Evolutionary conservation across 2,888 invertebrate genomes (phyloP).

Genomic region (Uropetala carovei): DNA sequence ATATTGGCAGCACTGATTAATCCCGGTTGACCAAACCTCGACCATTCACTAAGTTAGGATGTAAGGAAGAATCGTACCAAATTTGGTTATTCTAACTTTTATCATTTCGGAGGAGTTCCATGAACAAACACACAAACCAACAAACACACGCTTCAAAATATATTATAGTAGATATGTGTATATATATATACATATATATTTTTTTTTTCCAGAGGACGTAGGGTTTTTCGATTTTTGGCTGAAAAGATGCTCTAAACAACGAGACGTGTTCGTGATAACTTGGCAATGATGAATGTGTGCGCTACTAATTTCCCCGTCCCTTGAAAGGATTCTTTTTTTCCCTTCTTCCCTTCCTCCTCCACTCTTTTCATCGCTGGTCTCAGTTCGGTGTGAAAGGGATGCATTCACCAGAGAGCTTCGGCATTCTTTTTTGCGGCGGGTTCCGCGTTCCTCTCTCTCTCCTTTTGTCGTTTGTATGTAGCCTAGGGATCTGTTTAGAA

Average conservation of each 20-base stretch:
- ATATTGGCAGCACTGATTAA: too few species aligned
- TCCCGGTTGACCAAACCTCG: too few species aligned
- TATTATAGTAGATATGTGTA: too few species aligned
- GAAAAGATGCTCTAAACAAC: constrained; percentile 16
- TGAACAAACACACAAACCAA: too few species aligned
- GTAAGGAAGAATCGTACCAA: too few species aligned
- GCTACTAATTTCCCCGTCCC: neutral
- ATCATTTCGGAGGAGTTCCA: too few species aligned
- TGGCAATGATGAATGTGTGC: constrained; percentile 46
- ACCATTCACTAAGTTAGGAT: too few species aligned
- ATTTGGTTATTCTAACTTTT: too few species aligned
- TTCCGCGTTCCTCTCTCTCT: neutral
- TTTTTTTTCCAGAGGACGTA: neutral
- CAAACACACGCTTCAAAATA: too few species aligned
- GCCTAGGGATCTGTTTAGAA: neutral
- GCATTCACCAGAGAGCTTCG: neutral
- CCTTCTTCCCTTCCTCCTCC: neutral
- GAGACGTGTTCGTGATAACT: constrained; percentile 53
- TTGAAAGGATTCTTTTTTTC: neutral
- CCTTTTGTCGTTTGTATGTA: neutral
- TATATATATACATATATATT: too few species aligned
- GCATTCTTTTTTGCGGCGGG: neutral
- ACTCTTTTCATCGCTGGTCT: too few species aligned
- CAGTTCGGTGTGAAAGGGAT: neutral
- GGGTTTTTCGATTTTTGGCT: constrained; percentile 44